Percentiles rank a stretch among this genome's conserved stretches.
Conservation (phyloP, 2,888 invertebrate species). For the Diaprepes abbreviatus region DNA sequence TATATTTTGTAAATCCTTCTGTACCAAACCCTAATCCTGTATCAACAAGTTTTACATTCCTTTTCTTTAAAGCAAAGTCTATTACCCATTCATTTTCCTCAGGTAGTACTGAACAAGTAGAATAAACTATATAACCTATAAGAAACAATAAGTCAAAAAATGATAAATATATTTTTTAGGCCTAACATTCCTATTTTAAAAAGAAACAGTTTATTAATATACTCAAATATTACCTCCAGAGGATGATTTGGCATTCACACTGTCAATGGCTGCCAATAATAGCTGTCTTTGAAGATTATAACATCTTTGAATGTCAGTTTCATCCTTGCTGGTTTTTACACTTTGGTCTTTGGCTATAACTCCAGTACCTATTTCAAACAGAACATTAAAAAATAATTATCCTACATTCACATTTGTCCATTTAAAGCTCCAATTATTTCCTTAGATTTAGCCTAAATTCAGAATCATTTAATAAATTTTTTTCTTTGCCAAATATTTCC, state of each 20-base stretch:
- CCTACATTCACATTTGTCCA: too few species aligned
- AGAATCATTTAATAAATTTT: too few species aligned
- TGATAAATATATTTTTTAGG: too few species aligned
- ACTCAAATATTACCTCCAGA: constrained; percentile 77
- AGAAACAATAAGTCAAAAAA: too few species aligned
- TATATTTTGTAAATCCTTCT: constrained; percentile 92
- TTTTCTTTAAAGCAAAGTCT: constrained; percentile 92
- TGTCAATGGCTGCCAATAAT: constrained; percentile 96
- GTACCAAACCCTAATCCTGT: constrained; percentile 96
- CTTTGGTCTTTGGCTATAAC: constrained; percentile 97
- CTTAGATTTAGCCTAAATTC: too few species aligned
- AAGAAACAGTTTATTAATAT: too few species aligned
- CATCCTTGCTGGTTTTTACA: constrained; percentile 94
- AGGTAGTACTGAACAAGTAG: constrained; percentile 97
- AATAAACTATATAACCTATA: constrained; percentile 93
- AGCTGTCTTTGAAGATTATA: constrained; percentile 93
- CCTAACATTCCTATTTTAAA: too few species aligned
- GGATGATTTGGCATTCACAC: constrained; percentile 90
- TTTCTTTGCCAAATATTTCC: background rate
- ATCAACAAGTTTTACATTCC: constrained; percentile 93
- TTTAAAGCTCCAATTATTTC: too few species aligned
- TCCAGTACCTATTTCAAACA: constrained; percentile 82
- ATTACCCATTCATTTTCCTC: constrained; percentile 99
- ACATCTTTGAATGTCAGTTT: constrained; percentile 90
- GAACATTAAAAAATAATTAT: background rate